Base-by-base conservation (phyloP, 2,113 vertebrate species). In the Rissa tridactyla region DNA sequence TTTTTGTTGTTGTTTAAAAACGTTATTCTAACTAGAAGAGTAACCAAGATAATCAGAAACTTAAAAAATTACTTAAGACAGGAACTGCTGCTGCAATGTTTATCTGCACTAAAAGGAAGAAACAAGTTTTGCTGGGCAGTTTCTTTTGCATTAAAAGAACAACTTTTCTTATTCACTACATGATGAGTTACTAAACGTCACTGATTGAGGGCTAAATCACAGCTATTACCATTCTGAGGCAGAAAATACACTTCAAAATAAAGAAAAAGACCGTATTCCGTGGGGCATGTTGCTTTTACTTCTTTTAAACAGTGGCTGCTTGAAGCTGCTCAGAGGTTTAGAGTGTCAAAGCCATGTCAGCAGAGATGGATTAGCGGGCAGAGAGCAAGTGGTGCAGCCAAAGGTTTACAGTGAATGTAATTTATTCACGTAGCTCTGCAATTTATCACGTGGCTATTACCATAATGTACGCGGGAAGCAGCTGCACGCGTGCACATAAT, bases 361-460 rank as follows among this genome's bases (percentile, higher is more conserved):
- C 47, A 80, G 75, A 86, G 93, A 96, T 64, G 68, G 82, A 94
- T 92, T 93, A 95, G 89, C 49, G 85, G 90, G 95, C 82, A 96
- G 91, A 94, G 55, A 85, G 90, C 94, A 96, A 96, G 86, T 80
- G 84, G 46, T 77, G 54, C 84, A 92, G 95, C 94, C 81, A 94
- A 54, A 95, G 80, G 94, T 89, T 96, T 92, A 92, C 32, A 76
- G 64, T 27, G 81, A 90, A 90, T 86, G 86, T 92, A 97, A 97
- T 94, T 96, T 95, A 95, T 96, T 95, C 92, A 86, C 25, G 16
- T 34, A 82, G 66, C 71, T 73, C 55, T 0, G 0, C 78, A 94
- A 89, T 92, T 94, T 84, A 82, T 96, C 96, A 94, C 76, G 12
- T 94, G 92, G 85, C 47, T 93, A 61, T 96, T 89, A 90, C 75